These are phyloP conservation scores for Etia nguti DNA, from an alignment of 2,113 vertebrate species.

Conservation along the genomic window DNA sequence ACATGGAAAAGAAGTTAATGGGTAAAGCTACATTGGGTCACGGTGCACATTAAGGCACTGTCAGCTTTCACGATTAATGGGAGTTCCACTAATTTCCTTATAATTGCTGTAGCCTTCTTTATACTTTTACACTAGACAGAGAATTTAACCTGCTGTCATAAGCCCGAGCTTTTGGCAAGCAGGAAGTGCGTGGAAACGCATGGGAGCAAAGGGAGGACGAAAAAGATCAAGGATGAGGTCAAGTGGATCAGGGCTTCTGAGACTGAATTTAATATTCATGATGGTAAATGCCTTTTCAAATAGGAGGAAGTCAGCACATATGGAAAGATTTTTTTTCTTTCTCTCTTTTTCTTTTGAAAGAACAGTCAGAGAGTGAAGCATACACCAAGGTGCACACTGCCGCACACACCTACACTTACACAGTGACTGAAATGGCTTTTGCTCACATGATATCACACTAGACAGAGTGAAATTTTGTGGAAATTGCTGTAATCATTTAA, in stretches of 20 bases:
- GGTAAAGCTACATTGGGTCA: background rate
- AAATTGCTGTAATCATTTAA: conserved; percentile 24
- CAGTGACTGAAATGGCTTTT: conserved; percentile 22
- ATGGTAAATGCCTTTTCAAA: background rate
- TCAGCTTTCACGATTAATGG: background rate
- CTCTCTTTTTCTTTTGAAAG: background rate
- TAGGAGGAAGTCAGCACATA: background rate
- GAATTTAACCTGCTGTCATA: background rate
- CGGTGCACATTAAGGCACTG: conserved; percentile 1
- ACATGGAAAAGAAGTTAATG: conserved; percentile 11
- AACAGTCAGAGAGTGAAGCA: background rate
- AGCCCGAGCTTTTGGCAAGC: background rate
- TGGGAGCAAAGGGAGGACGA: background rate
- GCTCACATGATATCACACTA: conserved; percentile 1
- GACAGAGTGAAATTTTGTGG: conserved; percentile 50
- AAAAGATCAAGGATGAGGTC: conserved; percentile 28
- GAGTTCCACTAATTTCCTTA: background rate
- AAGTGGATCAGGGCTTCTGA: conserved; percentile 1
- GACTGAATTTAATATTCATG: conserved; percentile 26
- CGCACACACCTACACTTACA: background rate
- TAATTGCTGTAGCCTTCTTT: background rate
- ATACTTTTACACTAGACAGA: background rate
- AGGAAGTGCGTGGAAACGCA: background rate
- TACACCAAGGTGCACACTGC: background rate
- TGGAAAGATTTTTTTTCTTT: background rate